phyloP scores from a whole-genome alignment of 2,888 invertebrate species.

The Balanococcus diminutus region DNA sequence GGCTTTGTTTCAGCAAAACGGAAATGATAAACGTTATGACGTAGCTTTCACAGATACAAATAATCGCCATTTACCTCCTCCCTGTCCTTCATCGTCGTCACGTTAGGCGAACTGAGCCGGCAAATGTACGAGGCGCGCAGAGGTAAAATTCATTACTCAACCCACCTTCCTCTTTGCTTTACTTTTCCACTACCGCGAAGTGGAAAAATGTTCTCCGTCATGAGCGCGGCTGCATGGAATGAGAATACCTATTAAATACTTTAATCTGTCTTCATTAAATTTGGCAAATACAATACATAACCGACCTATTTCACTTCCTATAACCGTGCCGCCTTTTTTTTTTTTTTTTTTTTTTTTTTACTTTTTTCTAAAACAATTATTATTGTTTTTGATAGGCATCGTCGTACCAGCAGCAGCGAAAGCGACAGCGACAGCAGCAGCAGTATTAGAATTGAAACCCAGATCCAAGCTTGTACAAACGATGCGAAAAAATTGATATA shows the following conservation, averaged over 20 bases:
- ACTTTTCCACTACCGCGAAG: not conserved
- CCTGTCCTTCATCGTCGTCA: not conserved
- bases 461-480: not conserved
- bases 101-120: too few species aligned
- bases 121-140: not conserved
- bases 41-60: constrained; percentile 51
- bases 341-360: not conserved
- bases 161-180: not conserved
- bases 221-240: constrained; percentile 38
- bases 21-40: constrained; percentile 53
- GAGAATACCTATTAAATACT: constrained; percentile 53
- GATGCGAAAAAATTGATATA: constrained; percentile 13
- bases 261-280: constrained; percentile 53
- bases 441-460: too few species aligned
- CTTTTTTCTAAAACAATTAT: not conserved
- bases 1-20: constrained; percentile 30
- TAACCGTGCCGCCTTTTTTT: not conserved
- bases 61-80: constrained; percentile 47
- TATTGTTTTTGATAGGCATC: constrained; percentile 32
- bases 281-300: constrained; percentile 47
- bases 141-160: constrained; percentile 46
- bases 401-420: not conserved
- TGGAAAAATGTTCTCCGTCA: constrained; percentile 34
- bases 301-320: constrained; percentile 49
- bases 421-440: not conserved